Conservation (phyloP, 1,140 invertebrate species). For the Drosophila yakuba region DNA sequence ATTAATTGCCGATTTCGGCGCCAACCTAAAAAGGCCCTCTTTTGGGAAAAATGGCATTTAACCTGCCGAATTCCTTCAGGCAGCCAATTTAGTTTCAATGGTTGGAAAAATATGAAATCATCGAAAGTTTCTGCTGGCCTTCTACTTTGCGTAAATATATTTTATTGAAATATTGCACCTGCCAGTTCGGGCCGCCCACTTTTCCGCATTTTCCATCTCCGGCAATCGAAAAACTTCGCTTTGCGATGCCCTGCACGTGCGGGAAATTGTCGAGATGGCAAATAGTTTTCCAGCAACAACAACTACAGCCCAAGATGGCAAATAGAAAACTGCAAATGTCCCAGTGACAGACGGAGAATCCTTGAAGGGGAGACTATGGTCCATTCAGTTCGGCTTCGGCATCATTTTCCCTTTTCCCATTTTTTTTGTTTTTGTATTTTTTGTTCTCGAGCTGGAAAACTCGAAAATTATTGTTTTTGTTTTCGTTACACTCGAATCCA, state of each 20-base stretch:
- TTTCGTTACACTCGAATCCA: slow-evolving; percentile 76
- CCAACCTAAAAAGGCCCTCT: slow-evolving; percentile 19
- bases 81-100: slow-evolving; percentile 57
- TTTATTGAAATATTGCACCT: slow-evolving; percentile 79
- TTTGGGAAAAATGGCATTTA: slow-evolving; percentile 5
- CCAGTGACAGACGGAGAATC: slow-evolving; percentile 63
- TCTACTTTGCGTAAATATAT: slow-evolving; percentile 61
- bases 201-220: neutral
- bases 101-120: slow-evolving; percentile 68
- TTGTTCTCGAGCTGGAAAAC: slow-evolving; percentile 21
- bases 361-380: neutral
- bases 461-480: slow-evolving; percentile 81
- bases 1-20: slow-evolving; percentile 63
- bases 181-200: slow-evolving; percentile 8
- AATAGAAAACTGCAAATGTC: slow-evolving; percentile 80
- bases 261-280: slow-evolving; percentile 81
- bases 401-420: neutral
- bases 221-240: slow-evolving; percentile 56
- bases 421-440: neutral
- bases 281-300: slow-evolving; percentile 74
- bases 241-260: slow-evolving; percentile 77
- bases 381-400: slow-evolving; percentile 18
- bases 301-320: slow-evolving; percentile 52
- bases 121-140: slow-evolving; percentile 53
- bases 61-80: neutral